Percentiles rank a stretch among this genome's conserved stretches.
Conservation (phyloP, 2,888 invertebrate genomes). For the Diachrysia chrysitis region DNA sequence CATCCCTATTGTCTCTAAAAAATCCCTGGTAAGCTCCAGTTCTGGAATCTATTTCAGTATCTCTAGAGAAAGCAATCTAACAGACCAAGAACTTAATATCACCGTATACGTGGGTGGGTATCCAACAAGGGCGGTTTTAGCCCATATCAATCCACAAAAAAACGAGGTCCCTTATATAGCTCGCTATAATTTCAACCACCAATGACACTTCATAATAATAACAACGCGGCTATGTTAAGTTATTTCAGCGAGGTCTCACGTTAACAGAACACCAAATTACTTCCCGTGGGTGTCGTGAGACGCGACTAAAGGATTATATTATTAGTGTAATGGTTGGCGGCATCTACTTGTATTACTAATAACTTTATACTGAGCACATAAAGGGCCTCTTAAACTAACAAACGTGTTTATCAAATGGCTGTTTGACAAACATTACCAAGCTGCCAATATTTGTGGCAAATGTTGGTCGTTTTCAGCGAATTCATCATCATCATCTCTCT, state of each 20-base stretch:
- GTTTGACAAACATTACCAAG: background rate
- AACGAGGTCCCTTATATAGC: background rate
- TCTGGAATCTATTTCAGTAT: too few species aligned
- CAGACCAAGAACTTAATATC: too few species aligned
- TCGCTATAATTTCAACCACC: conserved; percentile 2
- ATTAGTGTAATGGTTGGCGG: conserved; percentile 5
- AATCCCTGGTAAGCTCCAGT: too few species aligned
- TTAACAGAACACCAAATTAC: conserved; percentile 5
- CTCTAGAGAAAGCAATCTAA: too few species aligned
- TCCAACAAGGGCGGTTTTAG: too few species aligned
- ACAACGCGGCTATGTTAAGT: background rate
- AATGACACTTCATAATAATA: conserved; percentile 4
- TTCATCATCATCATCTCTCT: too few species aligned
- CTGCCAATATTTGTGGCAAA: conserved; percentile 1
- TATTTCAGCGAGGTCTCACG: conserved; percentile 1
- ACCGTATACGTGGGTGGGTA: too few species aligned
- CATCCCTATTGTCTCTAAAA: too few species aligned
- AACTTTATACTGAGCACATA: conserved; percentile 6
- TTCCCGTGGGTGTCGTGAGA: conserved; percentile 6
- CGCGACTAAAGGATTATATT: conserved; percentile 6
- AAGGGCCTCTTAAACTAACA: conserved; percentile 6
- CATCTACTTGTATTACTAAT: conserved; percentile 5
- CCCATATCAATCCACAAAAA: background rate
- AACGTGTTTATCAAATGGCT: conserved; percentile 7
- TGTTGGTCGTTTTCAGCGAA: too few species aligned